Base-by-base conservation (phyloP, 2,888 invertebrate species). In the Allacma fusca region DNA sequence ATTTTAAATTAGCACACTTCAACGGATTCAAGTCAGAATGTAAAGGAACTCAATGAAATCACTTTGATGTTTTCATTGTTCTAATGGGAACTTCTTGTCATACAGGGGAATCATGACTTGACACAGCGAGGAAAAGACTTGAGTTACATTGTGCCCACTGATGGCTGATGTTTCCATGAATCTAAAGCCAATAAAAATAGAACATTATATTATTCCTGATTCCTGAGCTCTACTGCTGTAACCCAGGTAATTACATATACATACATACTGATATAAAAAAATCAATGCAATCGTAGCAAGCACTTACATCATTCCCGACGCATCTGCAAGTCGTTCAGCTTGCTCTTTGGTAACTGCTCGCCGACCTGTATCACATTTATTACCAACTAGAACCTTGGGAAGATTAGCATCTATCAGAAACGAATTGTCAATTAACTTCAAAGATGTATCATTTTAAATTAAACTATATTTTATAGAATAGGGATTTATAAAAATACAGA, bases 291-390 rank as follows among this genome's bases (percentile, higher is more conserved):
- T 28, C 50, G 19, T 19, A 62, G 29, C 9, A n/a, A 21, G n/a
- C n/a, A 26, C 71, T 70, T 73, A 79, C 79, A 24, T 34, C 77
- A 79, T 79, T 69, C 72, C 74, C 13, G 69, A 29, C 12, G 40
- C n/a, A 26, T 68, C 44, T 19, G 77, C 68, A 5, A 79, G 68
- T 26, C 73, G 44, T 44, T 70, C 69, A 12, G 70, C 79, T 62
- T 77, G 74, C 28, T 76, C 65, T 24, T 40, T 29, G 43, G 74
- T 50, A 28, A 79, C 68, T 12, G 44, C n/a, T 77, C 68, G 26
- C 29, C 75, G 29, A 16, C 34, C 29, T n/a, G 71, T 76, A 76
- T 79, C 79, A 79, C 77, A 77, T 75, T 79, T 79, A 59, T 79
- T 79, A 26, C 77, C 79, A 26, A 79, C 73, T 23, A 79, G 67